Base-by-base conservation (phyloP, 2,888 invertebrate species). In the Adineta ricciae region DNA sequence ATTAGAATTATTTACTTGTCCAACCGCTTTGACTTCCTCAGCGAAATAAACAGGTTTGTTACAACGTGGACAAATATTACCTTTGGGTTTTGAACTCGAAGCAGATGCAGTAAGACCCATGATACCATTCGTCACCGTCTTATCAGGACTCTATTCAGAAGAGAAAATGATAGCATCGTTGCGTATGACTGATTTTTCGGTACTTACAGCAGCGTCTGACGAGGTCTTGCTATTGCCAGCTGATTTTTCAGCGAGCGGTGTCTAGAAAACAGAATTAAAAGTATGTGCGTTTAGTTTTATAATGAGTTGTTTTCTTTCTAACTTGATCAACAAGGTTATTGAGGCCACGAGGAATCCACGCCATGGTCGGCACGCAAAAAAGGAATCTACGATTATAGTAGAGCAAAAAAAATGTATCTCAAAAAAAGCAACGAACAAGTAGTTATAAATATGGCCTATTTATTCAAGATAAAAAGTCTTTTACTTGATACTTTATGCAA, bases 41-140 rank as follows among this genome's bases (percentile, higher is more conserved):
- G 85, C 85, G 54, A 78, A 83, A 41, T 85, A 85, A 36, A 85
- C 85, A 16, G 56, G 46, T 84, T 85, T 85, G 32, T 41, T 54
- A 50, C 85, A 85, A 54, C 83, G 83, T 50, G 83, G 83, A 49
- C 85, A 85, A 41, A 78, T n/a, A n/a, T 38, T 78, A 38, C 41
- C 32, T 3, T 64, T 64, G 16, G 64, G 24, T 19, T 64, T 32
- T 19, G 14, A 5, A 32, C 5, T 36, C 5, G 32, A 5, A 19
- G 19, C 16, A 64, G 64, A 64, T 64, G 32, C 64, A 11, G 5
- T 19, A 16, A 19, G 24, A n/a, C 2, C 19, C 19, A 64, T 32
- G 0, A 64, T 19, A 8, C 32, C 64, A 8, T 32, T 14, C 14
- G 8, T 4, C 0, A 32, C 1, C 16, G 16, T 19, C 4, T 36